A percentile compares a stretch with the other conserved stretches of the same genome.
phyloP scores from a whole-genome alignment of 1,140 invertebrate species.

The Cyphomyrmex costatus region DNA sequence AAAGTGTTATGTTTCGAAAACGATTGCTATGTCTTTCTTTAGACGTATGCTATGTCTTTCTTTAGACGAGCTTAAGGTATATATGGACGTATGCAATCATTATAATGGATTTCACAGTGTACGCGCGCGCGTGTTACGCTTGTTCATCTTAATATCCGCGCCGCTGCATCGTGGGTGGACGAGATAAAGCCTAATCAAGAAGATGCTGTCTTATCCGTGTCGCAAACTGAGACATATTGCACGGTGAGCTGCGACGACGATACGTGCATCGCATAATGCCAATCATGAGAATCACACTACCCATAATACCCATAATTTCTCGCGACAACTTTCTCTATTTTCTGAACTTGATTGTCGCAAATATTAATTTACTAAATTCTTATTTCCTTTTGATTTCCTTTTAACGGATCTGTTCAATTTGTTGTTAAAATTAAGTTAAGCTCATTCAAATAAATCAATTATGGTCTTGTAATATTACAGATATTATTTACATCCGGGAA shows the following conservation, averaged over 20 bases:
- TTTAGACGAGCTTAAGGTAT: conserved; percentile 9
- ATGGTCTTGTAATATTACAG: too few species aligned
- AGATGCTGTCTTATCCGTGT: conserved; percentile 59
- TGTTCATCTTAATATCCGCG: conserved; percentile 63
- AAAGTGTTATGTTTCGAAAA: neutral
- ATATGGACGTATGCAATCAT: conserved; percentile 14
- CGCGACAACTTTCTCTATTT: conserved; percentile 36
- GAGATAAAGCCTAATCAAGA: conserved; percentile 64
- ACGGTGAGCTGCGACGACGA: conserved; percentile 37
- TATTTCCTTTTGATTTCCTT: neutral
- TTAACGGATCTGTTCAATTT: too few species aligned
- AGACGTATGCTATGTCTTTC: neutral
- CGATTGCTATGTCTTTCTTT: conserved; percentile 4
- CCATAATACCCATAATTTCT: conserved; percentile 21
- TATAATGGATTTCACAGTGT: conserved; percentile 35
- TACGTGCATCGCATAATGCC: conserved; percentile 61
- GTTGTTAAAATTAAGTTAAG: too few species aligned
- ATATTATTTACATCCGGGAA: too few species aligned
- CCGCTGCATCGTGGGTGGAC: conserved; percentile 44
- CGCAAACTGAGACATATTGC: conserved; percentile 62
- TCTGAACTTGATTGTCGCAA: neutral
- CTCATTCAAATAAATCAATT: too few species aligned
- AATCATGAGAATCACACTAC: conserved; percentile 47
- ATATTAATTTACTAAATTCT: neutral
- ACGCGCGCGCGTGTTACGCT: conserved; percentile 38